Conservation (phyloP, 2,113 vertebrate genomes). For the Corythornis madagascariensis region DNA sequence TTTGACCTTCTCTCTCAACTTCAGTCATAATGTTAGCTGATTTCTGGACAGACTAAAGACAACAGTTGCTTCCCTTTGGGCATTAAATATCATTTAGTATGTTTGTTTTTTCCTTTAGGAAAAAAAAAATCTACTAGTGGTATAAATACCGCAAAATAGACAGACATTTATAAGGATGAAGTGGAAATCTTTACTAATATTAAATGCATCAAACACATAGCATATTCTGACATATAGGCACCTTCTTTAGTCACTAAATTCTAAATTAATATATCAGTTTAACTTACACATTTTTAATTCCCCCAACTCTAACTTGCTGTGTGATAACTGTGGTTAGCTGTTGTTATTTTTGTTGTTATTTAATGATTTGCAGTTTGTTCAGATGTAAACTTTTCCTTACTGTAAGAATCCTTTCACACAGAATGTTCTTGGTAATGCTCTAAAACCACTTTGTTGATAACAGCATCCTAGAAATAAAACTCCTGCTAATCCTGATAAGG, state of each 20-base stretch:
- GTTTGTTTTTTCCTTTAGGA: slow-evolving; percentile 26
- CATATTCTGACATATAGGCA: neutral
- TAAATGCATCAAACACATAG: neutral
- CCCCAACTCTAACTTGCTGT: neutral
- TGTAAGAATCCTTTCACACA: neutral
- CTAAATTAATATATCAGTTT: neutral
- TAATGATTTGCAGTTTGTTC: neutral
- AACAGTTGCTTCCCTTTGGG: slow-evolving; percentile 53
- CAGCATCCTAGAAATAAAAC: neutral
- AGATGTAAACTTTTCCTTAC: neutral
- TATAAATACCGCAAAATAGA: slow-evolving; percentile 20
- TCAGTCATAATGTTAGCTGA: slow-evolving; percentile 40
- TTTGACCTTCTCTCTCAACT: neutral
- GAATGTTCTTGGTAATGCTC: neutral
- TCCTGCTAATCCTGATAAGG: neutral
- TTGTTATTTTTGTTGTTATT: neutral
- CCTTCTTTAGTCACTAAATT: neutral
- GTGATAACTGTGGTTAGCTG: neutral
- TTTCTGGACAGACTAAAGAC: slow-evolving; percentile 47
- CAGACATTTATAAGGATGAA: neutral
- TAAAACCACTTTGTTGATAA: neutral
- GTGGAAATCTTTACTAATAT: slow-evolving; percentile 14
- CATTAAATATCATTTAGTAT: slow-evolving; percentile 34
- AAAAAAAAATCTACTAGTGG: slow-evolving; percentile 9
- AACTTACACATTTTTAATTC: neutral